Conservation (phyloP, 2,888 invertebrate genomes). For the Trypoxylon attenuatum region DNA sequence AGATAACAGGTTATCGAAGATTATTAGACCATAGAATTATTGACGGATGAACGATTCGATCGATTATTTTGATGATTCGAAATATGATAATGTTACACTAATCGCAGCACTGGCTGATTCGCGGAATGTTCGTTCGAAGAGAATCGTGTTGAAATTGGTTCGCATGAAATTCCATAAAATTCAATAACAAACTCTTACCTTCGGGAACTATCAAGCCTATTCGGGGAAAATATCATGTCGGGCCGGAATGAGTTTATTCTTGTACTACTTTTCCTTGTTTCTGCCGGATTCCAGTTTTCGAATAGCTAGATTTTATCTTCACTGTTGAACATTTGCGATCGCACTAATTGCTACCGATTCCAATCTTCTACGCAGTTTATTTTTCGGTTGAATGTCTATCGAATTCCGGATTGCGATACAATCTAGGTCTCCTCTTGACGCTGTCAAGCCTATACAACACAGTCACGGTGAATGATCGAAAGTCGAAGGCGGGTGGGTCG, state of each 20-base stretch:
- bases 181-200: conserved; percentile 28
- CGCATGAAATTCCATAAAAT: conserved; percentile 30
- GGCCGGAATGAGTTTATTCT: conserved; percentile 25
- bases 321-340: too few species aligned
- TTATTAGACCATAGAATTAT: conserved; percentile 6
- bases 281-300: conserved; percentile 50
- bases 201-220: conserved; percentile 51
- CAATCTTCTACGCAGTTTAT: too few species aligned
- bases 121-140: too few species aligned
- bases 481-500: conserved; percentile 20
- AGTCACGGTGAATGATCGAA: background rate
- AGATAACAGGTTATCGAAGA: conserved; percentile 53
- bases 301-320: too few species aligned
- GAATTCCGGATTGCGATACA: conserved; percentile 51
- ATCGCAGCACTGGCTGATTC: too few species aligned
- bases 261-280: background rate
- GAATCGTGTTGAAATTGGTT: conserved; percentile 40
- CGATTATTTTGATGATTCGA: too few species aligned
- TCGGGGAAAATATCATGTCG: conserved; percentile 47
- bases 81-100: too few species aligned
- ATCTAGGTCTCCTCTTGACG: conserved; percentile 39
- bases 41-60: background rate
- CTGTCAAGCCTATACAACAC: conserved; percentile 43
- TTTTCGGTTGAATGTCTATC: conserved; percentile 48
- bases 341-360: too few species aligned